Percentiles rank a stretch among this genome's conserved stretches.
Evolutionary conservation across 1,140 invertebrate species (phyloP).

Genomic region (Delia radicum): DNA sequence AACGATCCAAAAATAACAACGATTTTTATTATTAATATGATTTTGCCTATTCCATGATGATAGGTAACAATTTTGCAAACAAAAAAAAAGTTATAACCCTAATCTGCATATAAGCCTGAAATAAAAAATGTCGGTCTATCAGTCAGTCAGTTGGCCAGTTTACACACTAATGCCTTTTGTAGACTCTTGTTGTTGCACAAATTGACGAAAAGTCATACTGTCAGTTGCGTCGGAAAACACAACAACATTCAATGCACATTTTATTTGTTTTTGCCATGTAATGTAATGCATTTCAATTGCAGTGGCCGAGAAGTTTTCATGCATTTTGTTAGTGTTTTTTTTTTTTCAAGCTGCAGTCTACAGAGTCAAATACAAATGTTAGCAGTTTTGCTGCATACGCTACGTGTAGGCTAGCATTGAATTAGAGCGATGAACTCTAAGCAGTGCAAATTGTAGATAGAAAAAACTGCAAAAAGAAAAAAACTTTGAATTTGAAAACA

Average conservation of each 20-base stretch:
- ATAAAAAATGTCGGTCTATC: too few relatives aligned
- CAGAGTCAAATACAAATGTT: background rate
- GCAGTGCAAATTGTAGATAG: constrained; percentile 11
- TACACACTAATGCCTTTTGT: too few relatives aligned
- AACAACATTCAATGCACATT: background rate
- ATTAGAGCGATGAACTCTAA: constrained; percentile 52
- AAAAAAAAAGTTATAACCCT: background rate
- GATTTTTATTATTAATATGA: too few relatives aligned
- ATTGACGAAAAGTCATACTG: background rate
- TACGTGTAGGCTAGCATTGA: constrained; percentile 37
- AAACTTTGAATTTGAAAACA: background rate
- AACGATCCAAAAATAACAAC: too few relatives aligned
- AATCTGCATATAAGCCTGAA: too few relatives aligned
- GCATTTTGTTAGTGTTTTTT: background rate
- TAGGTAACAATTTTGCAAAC: too few relatives aligned
- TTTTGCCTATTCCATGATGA: too few relatives aligned
- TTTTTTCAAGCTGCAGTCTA: background rate
- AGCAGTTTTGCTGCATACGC: background rate
- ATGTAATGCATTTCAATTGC: background rate
- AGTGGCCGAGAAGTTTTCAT: background rate
- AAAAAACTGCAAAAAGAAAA: background rate
- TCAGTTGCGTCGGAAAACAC: background rate
- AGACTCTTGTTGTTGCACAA: background rate
- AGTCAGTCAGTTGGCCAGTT: background rate
- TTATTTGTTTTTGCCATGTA: background rate